phyloP scores from a whole-genome alignment of 2,113 vertebrate species.

The Pituophis catenifer region DNA sequence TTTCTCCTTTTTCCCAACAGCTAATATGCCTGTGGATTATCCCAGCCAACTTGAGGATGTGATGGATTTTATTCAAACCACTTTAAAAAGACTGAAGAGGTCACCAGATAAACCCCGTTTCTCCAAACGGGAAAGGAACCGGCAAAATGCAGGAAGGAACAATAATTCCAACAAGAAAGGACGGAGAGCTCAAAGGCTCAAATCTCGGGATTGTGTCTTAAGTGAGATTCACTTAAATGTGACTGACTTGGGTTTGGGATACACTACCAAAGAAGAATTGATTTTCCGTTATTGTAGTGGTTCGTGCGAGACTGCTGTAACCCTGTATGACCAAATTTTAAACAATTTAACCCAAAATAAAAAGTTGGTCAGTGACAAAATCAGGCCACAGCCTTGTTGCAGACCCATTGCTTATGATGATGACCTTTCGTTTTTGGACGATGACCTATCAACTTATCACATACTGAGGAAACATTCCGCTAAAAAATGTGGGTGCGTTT shows the following conservation, averaged over 20 bases:
- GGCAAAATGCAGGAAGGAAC: constrained; percentile 74
- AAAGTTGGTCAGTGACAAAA: constrained; percentile 89
- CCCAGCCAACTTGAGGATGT: constrained; percentile 92
- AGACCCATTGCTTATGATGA: constrained; percentile 92
- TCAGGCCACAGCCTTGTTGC: constrained; percentile 87
- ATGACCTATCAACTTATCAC: constrained; percentile 88
- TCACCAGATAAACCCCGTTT: constrained; percentile 78
- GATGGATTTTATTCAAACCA: constrained; percentile 95
- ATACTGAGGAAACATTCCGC: constrained; percentile 97
- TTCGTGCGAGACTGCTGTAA: constrained; percentile 88
- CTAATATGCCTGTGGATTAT: constrained; percentile 81
- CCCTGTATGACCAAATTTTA: constrained; percentile 95
- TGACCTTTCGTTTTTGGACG: constrained; percentile 94
- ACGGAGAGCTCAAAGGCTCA: constrained; percentile 71
- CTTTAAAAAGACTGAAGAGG: constrained; percentile 87
- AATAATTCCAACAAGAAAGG: constrained; percentile 66
- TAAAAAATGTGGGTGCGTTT: constrained; percentile 91
- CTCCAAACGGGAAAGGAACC: constrained; percentile 76
- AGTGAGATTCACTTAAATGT: constrained; percentile 94
- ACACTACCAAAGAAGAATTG: constrained; percentile 95
- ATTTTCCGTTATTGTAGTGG: constrained; percentile 97
- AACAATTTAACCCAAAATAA: constrained; percentile 94
- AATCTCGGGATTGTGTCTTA: constrained; percentile 86
- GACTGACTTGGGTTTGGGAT: constrained; percentile 94
- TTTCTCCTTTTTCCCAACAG: constrained; percentile 72